Conservation (phyloP, 2,888 invertebrate species). For the Ennomos erosarius region DNA sequence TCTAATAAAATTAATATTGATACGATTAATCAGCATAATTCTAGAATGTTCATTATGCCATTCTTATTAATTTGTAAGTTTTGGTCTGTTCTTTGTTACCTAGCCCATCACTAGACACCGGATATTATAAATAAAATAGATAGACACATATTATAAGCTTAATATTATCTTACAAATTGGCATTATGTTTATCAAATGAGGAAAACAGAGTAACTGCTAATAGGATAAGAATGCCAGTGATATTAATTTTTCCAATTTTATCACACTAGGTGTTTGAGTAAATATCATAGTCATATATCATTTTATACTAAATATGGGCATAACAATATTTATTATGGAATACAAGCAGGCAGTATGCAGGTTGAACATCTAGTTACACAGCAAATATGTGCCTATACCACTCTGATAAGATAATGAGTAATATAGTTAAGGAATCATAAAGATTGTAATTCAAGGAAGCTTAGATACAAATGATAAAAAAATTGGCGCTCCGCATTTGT, state of each 20-base stretch:
- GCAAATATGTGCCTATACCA: constrained; percentile 63
- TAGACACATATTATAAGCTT: too few relatives aligned
- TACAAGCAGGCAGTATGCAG: constrained; percentile 10
- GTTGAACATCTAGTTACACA: constrained; percentile 61
- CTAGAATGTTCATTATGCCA: not conserved
- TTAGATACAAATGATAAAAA: constrained; percentile 50
- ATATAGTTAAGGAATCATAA: constrained; percentile 68
- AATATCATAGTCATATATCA: not conserved
- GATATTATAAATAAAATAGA: too few relatives aligned
- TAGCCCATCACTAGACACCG: too few relatives aligned
- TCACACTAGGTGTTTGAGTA: constrained; percentile 1
- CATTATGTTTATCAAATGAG: constrained; percentile 20
- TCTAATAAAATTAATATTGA: constrained; percentile 13
- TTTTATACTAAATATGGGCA: constrained; percentile 1
- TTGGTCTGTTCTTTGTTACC: too few relatives aligned
- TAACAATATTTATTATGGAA: constrained; percentile 8
- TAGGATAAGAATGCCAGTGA: constrained; percentile 9
- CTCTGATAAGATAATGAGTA: constrained; percentile 79
- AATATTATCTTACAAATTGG: constrained; percentile 21
- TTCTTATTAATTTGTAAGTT: too few relatives aligned
- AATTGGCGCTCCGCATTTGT: constrained; percentile 49
- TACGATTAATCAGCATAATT: constrained; percentile 25
- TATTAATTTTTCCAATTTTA: constrained; percentile 11
- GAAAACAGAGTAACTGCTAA: constrained; percentile 26
- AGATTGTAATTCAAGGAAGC: constrained; percentile 72